These are phyloP conservation scores for Promerops cafer DNA, from an alignment of 2,113 vertebrate genomes.

Conservation along the genomic window DNA sequence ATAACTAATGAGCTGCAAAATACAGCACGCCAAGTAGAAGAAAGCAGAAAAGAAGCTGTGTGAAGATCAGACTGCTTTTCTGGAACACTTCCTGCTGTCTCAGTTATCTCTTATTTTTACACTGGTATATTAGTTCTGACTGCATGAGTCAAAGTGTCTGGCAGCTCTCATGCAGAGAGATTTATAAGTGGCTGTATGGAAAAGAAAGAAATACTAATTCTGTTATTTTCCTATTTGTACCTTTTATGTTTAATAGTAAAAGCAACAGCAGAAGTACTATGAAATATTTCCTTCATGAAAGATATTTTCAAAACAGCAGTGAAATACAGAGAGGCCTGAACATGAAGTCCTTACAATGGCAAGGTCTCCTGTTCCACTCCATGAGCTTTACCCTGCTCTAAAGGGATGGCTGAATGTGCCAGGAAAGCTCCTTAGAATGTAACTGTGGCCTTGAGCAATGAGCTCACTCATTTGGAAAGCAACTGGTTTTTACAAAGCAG, in stretches of 20 bases:
- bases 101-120: not conserved
- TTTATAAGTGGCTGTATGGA: not conserved
- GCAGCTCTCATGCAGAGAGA: not conserved
- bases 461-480: not conserved
- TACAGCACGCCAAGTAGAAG: slow-evolving; percentile 31
- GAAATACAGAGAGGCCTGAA: not conserved
- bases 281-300: not conserved
- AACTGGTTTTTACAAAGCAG: not conserved
- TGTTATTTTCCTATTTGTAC: not conserved
- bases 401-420: not conserved
- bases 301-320: not conserved
- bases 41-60: slow-evolving; percentile 26
- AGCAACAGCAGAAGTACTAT: not conserved
- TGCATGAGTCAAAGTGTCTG: not conserved
- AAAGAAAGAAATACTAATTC: not conserved
- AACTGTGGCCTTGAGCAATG: not conserved
- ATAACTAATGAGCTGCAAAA: slow-evolving; percentile 39
- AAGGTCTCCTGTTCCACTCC: not conserved
- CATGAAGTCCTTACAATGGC: not conserved
- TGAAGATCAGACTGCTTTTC: slow-evolving; percentile 33
- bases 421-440: not conserved
- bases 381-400: not conserved
- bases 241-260: not conserved
- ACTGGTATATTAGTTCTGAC: not conserved
- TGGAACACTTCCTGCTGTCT: slow-evolving; percentile 16